A percentile compares a stretch with the other conserved stretches of the same genome.
These are phyloP conservation scores for Etia nguti DNA, from an alignment of 2,113 vertebrate genomes.

Conservation along the genomic window DNA sequence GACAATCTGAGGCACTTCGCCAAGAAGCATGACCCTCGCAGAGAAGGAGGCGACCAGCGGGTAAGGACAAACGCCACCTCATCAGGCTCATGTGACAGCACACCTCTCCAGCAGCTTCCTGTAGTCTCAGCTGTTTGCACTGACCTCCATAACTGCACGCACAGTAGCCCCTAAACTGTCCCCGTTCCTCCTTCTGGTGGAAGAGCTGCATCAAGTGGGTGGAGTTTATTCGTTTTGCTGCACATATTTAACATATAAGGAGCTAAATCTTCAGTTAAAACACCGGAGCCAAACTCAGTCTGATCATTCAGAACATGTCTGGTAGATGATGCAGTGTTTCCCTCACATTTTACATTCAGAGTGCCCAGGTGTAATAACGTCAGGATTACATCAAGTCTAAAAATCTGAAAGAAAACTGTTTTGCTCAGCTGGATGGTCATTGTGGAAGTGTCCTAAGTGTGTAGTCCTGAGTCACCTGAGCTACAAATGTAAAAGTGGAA, in stretches of 20 bases:
- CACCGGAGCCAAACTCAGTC: neutral
- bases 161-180: neutral
- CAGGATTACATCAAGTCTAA: neutral
- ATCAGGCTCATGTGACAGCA: neutral
- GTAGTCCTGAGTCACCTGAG: neutral
- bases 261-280: neutral
- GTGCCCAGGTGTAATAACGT: neutral
- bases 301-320: rapidly evolving
- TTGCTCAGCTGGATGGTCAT: neutral
- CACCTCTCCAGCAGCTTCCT: neutral
- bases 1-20: conserved; percentile 97
- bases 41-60: conserved; percentile 96
- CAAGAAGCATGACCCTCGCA: conserved; percentile 96
- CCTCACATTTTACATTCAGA: neutral
- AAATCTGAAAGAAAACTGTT: neutral
- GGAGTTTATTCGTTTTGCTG: neutral
- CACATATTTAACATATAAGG: neutral
- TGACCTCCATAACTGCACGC: neutral
- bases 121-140: neutral
- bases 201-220: neutral
- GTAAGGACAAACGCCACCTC: conserved; percentile 76
- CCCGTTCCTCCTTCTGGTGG: neutral
- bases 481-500: neutral
- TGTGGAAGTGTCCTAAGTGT: neutral
- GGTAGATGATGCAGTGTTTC: neutral